These are phyloP conservation scores for Manis pentadactyla DNA, from an alignment of 2,797 vertebrate species.

Conservation along the genomic window DNA sequence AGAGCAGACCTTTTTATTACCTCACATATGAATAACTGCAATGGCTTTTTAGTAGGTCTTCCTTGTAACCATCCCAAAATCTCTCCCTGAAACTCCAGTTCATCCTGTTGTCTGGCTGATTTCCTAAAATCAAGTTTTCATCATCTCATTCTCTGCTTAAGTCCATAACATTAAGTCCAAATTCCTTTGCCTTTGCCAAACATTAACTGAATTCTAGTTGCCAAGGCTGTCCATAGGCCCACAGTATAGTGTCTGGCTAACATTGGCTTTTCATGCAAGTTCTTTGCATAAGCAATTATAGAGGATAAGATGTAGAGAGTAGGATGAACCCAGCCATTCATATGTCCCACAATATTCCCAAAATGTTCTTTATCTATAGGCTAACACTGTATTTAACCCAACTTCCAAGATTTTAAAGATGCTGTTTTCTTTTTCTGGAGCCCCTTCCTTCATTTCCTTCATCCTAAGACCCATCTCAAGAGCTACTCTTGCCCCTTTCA, in stretches of 20 bases:
- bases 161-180: background rate
- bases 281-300: background rate
- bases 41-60: background rate
- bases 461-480: background rate
- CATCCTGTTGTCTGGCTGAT: background rate
- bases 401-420: background rate
- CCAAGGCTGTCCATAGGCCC: background rate
- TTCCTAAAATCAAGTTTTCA: background rate
- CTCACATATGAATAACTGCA: background rate
- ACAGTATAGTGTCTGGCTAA: background rate
- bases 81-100: background rate
- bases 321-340: background rate
- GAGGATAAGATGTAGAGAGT: background rate
- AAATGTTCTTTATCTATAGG: background rate
- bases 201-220: background rate
- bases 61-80: background rate
- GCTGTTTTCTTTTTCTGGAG: background rate
- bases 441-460: background rate
- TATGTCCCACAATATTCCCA: background rate
- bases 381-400: background rate
- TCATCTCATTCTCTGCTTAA: background rate
- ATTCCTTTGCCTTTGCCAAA: constrained; percentile 33
- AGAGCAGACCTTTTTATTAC: background rate
- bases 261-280: background rate
- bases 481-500: background rate